Evolutionary conservation across 1,140 invertebrate genomes (phyloP).

Genomic region (Ceratina australensis): DNA sequence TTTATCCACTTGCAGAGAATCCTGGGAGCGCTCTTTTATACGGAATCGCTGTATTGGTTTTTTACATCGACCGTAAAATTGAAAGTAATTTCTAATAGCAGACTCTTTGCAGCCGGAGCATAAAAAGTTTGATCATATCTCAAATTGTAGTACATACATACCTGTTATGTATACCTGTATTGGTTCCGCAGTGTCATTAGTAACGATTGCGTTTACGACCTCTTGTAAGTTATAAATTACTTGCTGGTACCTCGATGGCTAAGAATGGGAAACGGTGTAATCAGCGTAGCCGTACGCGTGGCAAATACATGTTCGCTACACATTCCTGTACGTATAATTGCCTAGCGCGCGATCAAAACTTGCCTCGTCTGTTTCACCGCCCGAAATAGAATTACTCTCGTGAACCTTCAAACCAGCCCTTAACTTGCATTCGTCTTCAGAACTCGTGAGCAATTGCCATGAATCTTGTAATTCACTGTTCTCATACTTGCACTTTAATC

Average conservation of each 20-base stretch:
- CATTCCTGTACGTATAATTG: constrained; percentile 49
- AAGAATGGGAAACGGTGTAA: constrained; percentile 51
- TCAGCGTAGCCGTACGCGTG: constrained; percentile 44
- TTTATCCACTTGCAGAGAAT: too few species aligned
- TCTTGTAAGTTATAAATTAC: constrained; percentile 62
- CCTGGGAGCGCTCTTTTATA: too few species aligned
- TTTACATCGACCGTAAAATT: not conserved
- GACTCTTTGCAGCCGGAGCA: not conserved
- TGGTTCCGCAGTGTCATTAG: constrained; percentile 57
- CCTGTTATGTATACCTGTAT: constrained; percentile 46
- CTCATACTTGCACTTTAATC: constrained; percentile 6
- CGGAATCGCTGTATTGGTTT: too few species aligned
- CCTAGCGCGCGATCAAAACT: constrained; percentile 49
- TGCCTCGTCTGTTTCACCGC: constrained; percentile 41
- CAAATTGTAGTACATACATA: constrained; percentile 50
- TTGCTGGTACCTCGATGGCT: constrained; percentile 20
- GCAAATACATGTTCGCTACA: constrained; percentile 24
- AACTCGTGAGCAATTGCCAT: not conserved
- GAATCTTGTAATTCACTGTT: not conserved
- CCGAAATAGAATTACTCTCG: constrained; percentile 38
- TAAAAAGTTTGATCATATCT: constrained; percentile 33
- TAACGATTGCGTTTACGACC: constrained; percentile 58
- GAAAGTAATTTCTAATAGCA: constrained; percentile 10
- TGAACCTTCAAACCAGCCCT: constrained; percentile 21
- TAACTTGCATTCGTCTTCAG: constrained; percentile 26